phyloP scores from a whole-genome alignment of 2,113 vertebrate species.

The Eulemur macaco region DNA sequence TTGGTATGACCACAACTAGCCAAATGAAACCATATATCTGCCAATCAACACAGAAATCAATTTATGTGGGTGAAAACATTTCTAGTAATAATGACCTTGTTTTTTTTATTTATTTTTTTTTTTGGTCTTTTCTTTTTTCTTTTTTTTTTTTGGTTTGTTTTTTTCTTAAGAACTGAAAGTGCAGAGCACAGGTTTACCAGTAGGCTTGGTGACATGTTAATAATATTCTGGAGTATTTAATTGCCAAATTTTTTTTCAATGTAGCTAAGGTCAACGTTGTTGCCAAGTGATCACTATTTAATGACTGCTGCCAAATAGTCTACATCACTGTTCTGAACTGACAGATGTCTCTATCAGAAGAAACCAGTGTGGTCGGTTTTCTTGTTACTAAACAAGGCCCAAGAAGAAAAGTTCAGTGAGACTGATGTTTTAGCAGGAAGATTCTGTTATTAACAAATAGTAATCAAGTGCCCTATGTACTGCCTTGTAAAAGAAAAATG shows the following conservation, averaged over 20 bases:
- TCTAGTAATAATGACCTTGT: not conserved
- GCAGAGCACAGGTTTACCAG: not conserved
- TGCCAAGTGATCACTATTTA: constrained; percentile 21
- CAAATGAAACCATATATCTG: constrained; percentile 53
- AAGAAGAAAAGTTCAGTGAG: not conserved
- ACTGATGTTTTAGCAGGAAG: constrained; percentile 7
- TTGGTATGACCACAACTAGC: constrained; percentile 27
- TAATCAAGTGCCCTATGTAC: not conserved
- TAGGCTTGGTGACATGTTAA: not conserved
- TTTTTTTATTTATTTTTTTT: too few relatives aligned
- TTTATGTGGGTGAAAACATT: not conserved
- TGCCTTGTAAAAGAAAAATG: not conserved
- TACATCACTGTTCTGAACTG: not conserved
- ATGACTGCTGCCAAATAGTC: not conserved
- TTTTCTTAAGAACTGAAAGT: constrained; percentile 13
- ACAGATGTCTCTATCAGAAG: not conserved
- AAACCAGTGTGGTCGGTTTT: constrained; percentile 10
- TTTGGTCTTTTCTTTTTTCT: not conserved
- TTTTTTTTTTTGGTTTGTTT: not conserved
- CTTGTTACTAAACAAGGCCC: constrained; percentile 7
- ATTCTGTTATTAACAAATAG: not conserved
- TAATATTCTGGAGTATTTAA: not conserved
- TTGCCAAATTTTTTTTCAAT: not conserved
- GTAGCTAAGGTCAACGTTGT: constrained; percentile 28
- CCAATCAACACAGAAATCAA: constrained; percentile 24